A percentile compares a stretch with the other conserved stretches of the same genome.
Conservation (phyloP, 2,113 vertebrate species). For the human (Homo sapiens) region GRCh38 chr4:113294001-113294500, state of each 20-base stretch:
- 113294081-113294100: neutral
- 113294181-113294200: neutral
- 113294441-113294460: neutral
- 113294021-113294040: neutral
- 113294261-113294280: neutral
- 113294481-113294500: neutral
- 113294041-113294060: neutral
- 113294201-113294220: neutral
- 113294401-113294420: neutral
- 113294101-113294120: neutral
- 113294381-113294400: neutral
- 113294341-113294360: neutral
- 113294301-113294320: neutral
- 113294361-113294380: neutral
- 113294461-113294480: neutral
- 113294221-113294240: neutral
- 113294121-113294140: neutral
- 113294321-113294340: slow-evolving; percentile 13
- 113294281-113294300: neutral
- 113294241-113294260: neutral
- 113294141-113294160: neutral
- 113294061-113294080: neutral
- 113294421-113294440: neutral
- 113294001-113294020: neutral
- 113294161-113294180: neutral